A percentile compares a stretch with the other conserved stretches of the same genome.
These are phyloP conservation scores for Seriola dumerili DNA, from an alignment of 2,113 vertebrate species.

Conservation along the genomic window DNA sequence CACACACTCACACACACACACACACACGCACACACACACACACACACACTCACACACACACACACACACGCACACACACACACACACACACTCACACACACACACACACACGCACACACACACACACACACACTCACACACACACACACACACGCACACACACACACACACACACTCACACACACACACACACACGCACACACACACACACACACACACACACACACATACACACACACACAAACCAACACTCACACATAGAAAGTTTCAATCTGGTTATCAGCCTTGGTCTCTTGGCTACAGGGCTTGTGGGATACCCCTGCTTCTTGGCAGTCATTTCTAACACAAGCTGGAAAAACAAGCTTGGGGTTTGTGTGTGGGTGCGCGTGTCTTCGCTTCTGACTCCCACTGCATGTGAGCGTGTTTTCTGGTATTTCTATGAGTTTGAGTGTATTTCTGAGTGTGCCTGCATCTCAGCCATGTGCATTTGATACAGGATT, in stretches of 20 bases:
- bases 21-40: background rate
- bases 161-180: background rate
- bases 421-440: constrained; percentile 48
- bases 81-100: background rate
- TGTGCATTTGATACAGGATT: constrained; percentile 44
- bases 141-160: constrained; percentile 1
- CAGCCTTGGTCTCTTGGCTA: constrained; percentile 77
- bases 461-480: constrained; percentile 27
- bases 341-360: constrained; percentile 80
- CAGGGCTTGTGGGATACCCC: constrained; percentile 85
- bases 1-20: constrained; percentile 21
- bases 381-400: constrained; percentile 39
- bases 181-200: background rate
- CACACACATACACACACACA: too few relatives aligned
- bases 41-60: constrained; percentile 3
- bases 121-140: background rate
- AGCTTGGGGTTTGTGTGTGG: constrained; percentile 41
- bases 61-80: too few relatives aligned
- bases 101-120: background rate
- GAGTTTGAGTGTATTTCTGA: constrained; percentile 35
- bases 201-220: too few relatives aligned
- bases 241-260: constrained; percentile 18
- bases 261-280: constrained; percentile 81
- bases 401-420: constrained; percentile 59
- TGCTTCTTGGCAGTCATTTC: constrained; percentile 81